phyloP scores from a whole-genome alignment of 1,140 invertebrate species.

The Diachasma alloeum region DNA sequence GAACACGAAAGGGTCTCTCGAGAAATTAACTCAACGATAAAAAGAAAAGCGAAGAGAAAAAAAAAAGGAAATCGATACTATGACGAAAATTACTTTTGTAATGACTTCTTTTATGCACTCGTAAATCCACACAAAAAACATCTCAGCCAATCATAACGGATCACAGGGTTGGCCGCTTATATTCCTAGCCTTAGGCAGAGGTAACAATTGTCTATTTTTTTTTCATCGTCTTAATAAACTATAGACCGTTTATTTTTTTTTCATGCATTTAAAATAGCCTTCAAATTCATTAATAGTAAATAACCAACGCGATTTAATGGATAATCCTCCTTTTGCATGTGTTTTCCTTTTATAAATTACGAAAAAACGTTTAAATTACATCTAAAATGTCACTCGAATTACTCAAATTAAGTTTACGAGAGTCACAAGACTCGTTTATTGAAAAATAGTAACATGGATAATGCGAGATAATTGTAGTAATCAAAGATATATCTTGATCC shows the following conservation, averaged over 20 bases:
- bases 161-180: conserved; percentile 16
- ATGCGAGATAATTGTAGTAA: conserved; percentile 34
- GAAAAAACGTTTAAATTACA: not conserved
- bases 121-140: not conserved
- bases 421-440: conserved; percentile 14
- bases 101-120: not conserved
- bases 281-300: conserved; percentile 28
- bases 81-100: not conserved
- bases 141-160: conserved; percentile 16
- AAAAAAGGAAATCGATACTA: not conserved
- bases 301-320: conserved; percentile 11
- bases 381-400: not conserved
- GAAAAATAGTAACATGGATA: not conserved
- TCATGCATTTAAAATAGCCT: conserved; percentile 12
- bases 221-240: conserved; percentile 14
- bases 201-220: conserved; percentile 23
- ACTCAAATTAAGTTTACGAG: conserved; percentile 24
- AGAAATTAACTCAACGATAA: not conserved
- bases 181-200: conserved; percentile 21
- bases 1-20: not conserved
- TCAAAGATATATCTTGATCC: conserved; percentile 1
- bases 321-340: conserved; percentile 11
- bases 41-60: not conserved
- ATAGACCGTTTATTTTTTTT: conserved; percentile 4
- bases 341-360: not conserved